Conservation (phyloP, 1,140 invertebrate genomes). For the Papilio helenus region DNA sequence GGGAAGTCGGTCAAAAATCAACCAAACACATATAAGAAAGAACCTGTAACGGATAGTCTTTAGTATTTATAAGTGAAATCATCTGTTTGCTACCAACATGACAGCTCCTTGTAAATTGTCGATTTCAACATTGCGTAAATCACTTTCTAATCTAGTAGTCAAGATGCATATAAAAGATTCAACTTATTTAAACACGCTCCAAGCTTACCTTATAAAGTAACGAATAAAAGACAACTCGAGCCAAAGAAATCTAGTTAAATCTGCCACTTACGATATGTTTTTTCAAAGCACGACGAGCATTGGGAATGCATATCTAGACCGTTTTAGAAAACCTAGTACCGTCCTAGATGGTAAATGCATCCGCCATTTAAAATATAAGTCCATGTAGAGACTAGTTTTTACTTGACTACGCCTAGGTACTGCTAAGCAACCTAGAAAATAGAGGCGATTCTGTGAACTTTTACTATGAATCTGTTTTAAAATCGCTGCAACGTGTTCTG, state of each 20-base stretch:
- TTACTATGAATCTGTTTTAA: slow-evolving; percentile 38
- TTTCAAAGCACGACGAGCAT: slow-evolving; percentile 41
- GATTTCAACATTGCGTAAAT: slow-evolving; percentile 12
- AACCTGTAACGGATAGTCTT: neutral
- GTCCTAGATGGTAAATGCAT: slow-evolving; percentile 63
- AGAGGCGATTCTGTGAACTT: slow-evolving; percentile 63
- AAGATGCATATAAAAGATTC: slow-evolving; percentile 21
- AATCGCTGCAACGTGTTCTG: neutral
- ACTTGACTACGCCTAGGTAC: slow-evolving; percentile 53
- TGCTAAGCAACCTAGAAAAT: slow-evolving; percentile 71
- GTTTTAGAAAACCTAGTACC: slow-evolving; percentile 63
- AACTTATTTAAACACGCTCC: neutral
- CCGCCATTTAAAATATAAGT: slow-evolving; percentile 67
- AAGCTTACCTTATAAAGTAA: neutral
- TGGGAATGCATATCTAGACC: slow-evolving; percentile 59
- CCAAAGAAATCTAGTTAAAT: slow-evolving; percentile 41
- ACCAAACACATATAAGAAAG: neutral
- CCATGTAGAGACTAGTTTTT: slow-evolving; percentile 65
- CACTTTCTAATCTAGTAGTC: neutral
- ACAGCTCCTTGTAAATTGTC: neutral
- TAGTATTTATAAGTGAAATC: neutral
- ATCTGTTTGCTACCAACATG: neutral
- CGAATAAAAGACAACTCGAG: slow-evolving; percentile 18
- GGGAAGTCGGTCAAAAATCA: too few species aligned
- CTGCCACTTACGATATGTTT: slow-evolving; percentile 48